These are phyloP conservation scores for Microtus pennsylvanicus DNA, from an alignment of 2,113 vertebrate genomes.

Conservation along the genomic window DNA sequence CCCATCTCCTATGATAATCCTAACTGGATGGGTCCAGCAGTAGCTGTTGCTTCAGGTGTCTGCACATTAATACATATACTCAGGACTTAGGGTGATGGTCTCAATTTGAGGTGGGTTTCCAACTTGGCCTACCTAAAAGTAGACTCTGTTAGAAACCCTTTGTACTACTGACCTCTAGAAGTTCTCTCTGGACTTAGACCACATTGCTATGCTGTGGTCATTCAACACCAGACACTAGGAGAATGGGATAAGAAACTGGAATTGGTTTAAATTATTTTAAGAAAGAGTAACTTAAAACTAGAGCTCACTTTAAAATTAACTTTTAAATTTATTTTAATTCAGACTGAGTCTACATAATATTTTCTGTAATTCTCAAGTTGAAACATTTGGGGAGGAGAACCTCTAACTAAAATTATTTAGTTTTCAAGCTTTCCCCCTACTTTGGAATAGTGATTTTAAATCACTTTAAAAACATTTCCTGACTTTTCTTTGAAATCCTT, in stretches of 20 bases:
- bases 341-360: neutral
- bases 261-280: slow-evolving; percentile 43
- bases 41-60: neutral
- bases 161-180: neutral
- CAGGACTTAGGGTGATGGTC: neutral
- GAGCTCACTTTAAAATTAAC: slow-evolving; percentile 36
- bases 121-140: neutral
- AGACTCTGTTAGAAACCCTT: neutral
- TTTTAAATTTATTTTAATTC: slow-evolving; percentile 58
- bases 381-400: neutral
- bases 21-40: neutral
- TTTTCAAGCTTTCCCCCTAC: neutral
- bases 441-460: neutral
- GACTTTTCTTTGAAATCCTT: neutral
- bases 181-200: neutral
- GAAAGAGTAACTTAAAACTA: neutral
- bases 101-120: neutral
- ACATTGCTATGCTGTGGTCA: neutral
- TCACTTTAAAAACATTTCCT: neutral
- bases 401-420: neutral
- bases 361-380: slow-evolving; percentile 16
- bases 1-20: neutral
- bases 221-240: neutral
- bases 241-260: neutral
- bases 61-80: neutral